Conservation (phyloP, 2,888 invertebrate species). For the Agrochola circellaris region DNA sequence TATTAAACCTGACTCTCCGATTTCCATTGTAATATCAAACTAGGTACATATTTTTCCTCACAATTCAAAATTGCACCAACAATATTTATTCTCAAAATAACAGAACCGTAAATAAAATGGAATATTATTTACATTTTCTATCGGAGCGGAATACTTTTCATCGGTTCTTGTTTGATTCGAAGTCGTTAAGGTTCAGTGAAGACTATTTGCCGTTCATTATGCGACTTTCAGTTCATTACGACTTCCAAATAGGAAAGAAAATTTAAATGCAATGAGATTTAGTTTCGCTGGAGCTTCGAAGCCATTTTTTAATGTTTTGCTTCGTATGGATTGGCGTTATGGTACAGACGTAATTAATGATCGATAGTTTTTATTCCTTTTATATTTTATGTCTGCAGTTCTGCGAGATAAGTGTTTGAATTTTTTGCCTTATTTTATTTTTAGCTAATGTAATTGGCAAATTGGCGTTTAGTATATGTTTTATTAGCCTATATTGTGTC, state of each 20-base stretch:
- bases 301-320: not conserved
- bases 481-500: no score
- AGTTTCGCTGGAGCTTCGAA: not conserved
- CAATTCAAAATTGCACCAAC: slow-evolving; percentile 10
- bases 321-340: not conserved
- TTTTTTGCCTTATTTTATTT: no score
- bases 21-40: no score
- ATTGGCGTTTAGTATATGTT: no score
- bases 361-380: not conserved
- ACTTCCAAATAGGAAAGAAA: slow-evolving; percentile 5
- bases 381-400: no score
- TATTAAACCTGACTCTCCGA: not conserved
- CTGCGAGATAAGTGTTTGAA: no score
- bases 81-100: slow-evolving; percentile 11
- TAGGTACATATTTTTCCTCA: not conserved
- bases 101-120: slow-evolving; percentile 21
- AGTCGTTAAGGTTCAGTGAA: slow-evolving; percentile 32
- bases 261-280: slow-evolving; percentile 26
- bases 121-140: slow-evolving; percentile 41
- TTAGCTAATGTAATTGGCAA: no score
- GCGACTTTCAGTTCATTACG: slow-evolving; percentile 23
- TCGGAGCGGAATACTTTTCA: slow-evolving; percentile 17
- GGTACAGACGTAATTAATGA: not conserved
- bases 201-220: slow-evolving; percentile 37
- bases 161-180: slow-evolving; percentile 21